Evolutionary conservation across 2,113 vertebrate genomes (phyloP).

Genomic region (Mobula hypostoma): DNA sequence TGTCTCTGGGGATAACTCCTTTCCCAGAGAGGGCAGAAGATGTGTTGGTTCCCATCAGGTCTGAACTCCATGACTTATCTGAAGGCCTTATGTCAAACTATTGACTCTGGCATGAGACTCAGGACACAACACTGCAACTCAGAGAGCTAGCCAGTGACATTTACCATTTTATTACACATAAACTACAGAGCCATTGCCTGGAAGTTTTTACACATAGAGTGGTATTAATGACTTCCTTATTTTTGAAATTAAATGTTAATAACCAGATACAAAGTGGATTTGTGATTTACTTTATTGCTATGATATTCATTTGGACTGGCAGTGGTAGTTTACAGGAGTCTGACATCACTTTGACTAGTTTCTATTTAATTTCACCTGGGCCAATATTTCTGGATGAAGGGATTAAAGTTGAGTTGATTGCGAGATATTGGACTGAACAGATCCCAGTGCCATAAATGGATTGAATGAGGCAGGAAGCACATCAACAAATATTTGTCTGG

Average conservation of each 20-base stretch:
- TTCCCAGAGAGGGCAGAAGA: too few species aligned
- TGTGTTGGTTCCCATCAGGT: not conserved
- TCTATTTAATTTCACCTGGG: conserved; percentile 12
- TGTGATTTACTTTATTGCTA: not conserved
- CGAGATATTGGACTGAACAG: not conserved
- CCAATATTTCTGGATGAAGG: conserved; percentile 28
- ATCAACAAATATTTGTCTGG: conserved; percentile 22
- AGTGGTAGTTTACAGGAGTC: not conserved
- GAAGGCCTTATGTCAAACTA: not conserved
- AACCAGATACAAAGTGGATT: not conserved
- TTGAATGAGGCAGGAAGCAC: conserved; percentile 2
- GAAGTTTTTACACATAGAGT: not conserved
- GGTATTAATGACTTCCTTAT: not conserved
- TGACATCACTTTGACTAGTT: not conserved
- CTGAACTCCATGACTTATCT: not conserved
- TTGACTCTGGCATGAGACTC: not conserved
- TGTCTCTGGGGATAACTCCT: too few species aligned
- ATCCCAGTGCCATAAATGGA: not conserved
- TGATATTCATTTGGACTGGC: not conserved
- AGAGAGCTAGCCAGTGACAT: not conserved
- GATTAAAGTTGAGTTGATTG: conserved; percentile 26
- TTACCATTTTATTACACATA: not conserved
- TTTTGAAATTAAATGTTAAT: not conserved
- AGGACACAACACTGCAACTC: not conserved
- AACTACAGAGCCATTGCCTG: not conserved